Evolutionary conservation across 1,140 invertebrate species (phyloP).

Genomic region (Gonatopus flavifemur): DNA sequence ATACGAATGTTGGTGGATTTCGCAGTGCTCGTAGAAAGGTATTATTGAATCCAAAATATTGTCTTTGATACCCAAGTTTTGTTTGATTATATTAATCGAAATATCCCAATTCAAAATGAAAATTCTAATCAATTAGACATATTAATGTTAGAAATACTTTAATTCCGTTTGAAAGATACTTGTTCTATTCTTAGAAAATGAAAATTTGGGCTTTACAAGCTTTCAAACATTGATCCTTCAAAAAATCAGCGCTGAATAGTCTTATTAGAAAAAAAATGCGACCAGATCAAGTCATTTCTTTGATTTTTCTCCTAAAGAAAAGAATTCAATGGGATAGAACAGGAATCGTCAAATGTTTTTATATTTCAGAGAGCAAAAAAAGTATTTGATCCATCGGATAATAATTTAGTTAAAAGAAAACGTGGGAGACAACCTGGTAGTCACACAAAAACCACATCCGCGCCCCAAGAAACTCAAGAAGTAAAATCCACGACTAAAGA

Average conservation of each 20-base stretch:
- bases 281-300: no score
- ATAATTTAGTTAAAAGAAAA: constrained; percentile 67
- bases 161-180: no score
- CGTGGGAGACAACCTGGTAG: constrained; percentile 65
- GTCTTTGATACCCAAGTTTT: constrained; percentile 2
- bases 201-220: no score
- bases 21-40: constrained; percentile 55
- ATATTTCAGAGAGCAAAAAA: constrained; percentile 65
- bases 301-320: no score
- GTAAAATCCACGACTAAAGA: constrained; percentile 47
- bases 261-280: no score
- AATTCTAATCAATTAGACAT: no score
- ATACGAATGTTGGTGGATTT: constrained; percentile 42
- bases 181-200: no score
- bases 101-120: neutral
- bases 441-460: constrained; percentile 57
- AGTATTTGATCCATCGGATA: constrained; percentile 79
- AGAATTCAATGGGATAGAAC: no score
- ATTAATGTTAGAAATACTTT: no score
- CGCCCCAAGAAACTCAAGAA: constrained; percentile 45
- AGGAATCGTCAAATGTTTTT: no score
- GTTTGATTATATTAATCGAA: constrained; percentile 4
- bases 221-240: no score
- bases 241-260: no score
- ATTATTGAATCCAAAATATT: neutral